These are phyloP conservation scores for Eunapius fragilis DNA, from an alignment of 37 sponge, comb jelly and placozoan genomes.

Conservation along the genomic window DNA sequence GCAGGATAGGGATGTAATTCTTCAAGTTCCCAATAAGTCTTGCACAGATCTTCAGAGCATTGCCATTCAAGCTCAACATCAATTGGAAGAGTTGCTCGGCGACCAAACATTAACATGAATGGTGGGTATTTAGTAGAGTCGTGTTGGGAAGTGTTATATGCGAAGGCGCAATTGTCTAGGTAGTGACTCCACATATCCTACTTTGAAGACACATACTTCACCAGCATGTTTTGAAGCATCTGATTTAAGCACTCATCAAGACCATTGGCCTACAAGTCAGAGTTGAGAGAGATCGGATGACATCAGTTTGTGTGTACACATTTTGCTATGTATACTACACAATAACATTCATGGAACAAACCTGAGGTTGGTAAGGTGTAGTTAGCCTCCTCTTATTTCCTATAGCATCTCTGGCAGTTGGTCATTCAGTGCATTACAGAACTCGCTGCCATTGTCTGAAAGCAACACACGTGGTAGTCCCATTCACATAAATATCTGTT, in stretches of 20 bases:
- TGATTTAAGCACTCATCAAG: constrained; percentile 68
- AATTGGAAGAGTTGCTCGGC: constrained; percentile 59
- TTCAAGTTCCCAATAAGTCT: not conserved
- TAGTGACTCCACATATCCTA: constrained; percentile 43
- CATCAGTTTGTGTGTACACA: not conserved
- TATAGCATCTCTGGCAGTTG: constrained; percentile 6
- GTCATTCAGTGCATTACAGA: constrained; percentile 42
- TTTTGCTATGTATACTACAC: not conserved
- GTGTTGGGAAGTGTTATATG: constrained; percentile 73
- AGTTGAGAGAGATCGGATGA: not conserved
- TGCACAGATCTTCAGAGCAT: constrained; percentile 4
- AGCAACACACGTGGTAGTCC: constrained; percentile 52
- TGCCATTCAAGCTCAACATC: constrained; percentile 36
- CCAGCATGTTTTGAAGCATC: constrained; percentile 67
- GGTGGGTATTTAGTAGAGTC: constrained; percentile 71
- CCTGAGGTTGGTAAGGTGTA: constrained; percentile 74
- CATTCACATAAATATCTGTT: constrained; percentile 69
- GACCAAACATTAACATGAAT: constrained; percentile 69
- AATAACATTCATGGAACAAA: not conserved
- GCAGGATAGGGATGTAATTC: constrained; percentile 1
- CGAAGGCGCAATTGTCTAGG: constrained; percentile 70
- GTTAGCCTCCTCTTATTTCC: constrained; percentile 43
- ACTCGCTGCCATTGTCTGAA: constrained; percentile 54
- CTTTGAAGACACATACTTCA: constrained; percentile 55
- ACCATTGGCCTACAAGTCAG: constrained; percentile 57